phyloP scores from a whole-genome alignment of 2,888 invertebrate genomes.

The Eustalomyia histrio region DNA sequence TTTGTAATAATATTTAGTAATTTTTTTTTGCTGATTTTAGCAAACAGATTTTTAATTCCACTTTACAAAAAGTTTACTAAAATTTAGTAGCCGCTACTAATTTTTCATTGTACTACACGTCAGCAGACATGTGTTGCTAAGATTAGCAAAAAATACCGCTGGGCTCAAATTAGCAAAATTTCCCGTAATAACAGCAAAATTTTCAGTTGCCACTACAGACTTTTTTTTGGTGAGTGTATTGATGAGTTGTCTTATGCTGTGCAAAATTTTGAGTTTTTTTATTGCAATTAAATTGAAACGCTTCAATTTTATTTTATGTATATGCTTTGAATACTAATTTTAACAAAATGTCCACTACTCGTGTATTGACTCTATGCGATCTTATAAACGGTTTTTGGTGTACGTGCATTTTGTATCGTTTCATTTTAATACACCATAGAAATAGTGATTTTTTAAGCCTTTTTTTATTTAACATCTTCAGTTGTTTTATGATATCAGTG shows the following conservation, averaged over 20 bases:
- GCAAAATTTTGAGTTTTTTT: constrained; percentile 33
- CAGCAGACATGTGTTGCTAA: too few species aligned
- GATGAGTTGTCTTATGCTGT: constrained; percentile 8
- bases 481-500: not conserved
- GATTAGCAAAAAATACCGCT: too few species aligned
- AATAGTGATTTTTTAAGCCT: constrained; percentile 2
- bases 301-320: constrained; percentile 50
- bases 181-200: too few species aligned
- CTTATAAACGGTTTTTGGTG: constrained; percentile 43
- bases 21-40: too few species aligned
- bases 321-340: constrained; percentile 65
- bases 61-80: too few species aligned
- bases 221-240: too few species aligned
- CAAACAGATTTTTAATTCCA: too few species aligned
- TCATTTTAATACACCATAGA: constrained; percentile 13
- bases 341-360: constrained; percentile 51
- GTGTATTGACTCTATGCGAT: constrained; percentile 2
- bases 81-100: too few species aligned
- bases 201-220: too few species aligned
- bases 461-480: not conserved
- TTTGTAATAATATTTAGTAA: too few species aligned
- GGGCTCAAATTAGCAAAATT: too few species aligned
- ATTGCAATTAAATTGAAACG: constrained; percentile 36
- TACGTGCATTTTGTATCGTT: constrained; percentile 61
- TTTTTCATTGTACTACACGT: too few species aligned